A percentile compares a stretch with the other conserved stretches of the same genome.
phyloP scores from a whole-genome alignment of 2,113 vertebrate species.

The Onychorhynchus coronatus region DNA sequence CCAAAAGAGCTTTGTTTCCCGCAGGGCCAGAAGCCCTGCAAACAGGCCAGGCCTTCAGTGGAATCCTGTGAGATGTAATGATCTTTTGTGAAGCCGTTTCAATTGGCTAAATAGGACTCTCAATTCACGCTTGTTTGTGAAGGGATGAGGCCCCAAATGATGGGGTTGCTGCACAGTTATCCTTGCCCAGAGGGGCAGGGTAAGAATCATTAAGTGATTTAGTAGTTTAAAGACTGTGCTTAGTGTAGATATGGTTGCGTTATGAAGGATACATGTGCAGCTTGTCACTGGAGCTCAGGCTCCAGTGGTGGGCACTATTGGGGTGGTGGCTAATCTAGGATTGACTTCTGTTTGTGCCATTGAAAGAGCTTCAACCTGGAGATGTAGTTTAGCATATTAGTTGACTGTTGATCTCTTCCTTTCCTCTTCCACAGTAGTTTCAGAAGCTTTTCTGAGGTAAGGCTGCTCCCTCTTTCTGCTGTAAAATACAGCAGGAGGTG shows the following conservation, averaged over 20 bases:
- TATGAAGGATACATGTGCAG: rapidly evolving
- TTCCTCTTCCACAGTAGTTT: neutral
- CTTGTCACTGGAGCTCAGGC: neutral
- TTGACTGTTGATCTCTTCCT: neutral
- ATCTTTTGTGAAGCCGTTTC: neutral
- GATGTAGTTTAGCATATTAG: neutral
- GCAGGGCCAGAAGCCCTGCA: neutral
- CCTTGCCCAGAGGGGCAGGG: neutral
- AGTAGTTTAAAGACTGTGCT: neutral
- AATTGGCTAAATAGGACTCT: neutral
- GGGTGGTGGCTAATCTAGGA: neutral
- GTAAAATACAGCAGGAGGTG: neutral
- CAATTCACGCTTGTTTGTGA: neutral
- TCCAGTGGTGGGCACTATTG: neutral
- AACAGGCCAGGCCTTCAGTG: neutral
- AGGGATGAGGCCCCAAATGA: neutral
- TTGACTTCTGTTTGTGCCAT: neutral
- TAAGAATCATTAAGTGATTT: neutral
- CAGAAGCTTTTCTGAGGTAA: neutral
- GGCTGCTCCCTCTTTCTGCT: neutral
- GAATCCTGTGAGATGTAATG: neutral
- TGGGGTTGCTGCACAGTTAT: neutral
- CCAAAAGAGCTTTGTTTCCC: neutral
- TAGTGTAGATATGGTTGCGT: neutral
- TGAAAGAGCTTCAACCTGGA: neutral